Conservation (phyloP, 1,140 invertebrate genomes). For the Drosophila kohkoa region DNA sequence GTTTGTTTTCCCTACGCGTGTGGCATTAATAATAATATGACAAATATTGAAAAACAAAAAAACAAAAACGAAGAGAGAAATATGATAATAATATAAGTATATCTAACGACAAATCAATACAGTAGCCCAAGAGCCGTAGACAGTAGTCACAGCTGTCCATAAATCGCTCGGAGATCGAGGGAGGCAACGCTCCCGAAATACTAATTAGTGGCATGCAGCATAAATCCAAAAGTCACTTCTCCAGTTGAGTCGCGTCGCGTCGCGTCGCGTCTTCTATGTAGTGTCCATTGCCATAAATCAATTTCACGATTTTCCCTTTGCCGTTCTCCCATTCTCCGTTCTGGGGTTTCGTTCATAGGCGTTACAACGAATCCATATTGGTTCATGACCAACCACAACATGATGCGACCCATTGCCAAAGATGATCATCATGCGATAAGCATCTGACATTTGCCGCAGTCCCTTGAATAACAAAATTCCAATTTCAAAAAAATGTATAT, state of each 20-base stretch:
- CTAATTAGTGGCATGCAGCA: conserved; percentile 39
- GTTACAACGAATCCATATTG: conserved; percentile 46
- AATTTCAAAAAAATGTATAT: not conserved
- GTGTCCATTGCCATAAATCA: conserved; percentile 29
- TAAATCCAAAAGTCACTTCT: conserved; percentile 9
- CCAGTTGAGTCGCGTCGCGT: not conserved
- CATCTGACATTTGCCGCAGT: conserved; percentile 26
- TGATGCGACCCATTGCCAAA: conserved; percentile 15
- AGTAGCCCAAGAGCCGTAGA: conserved; percentile 51
- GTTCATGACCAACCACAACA: conserved; percentile 9
- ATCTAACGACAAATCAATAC: conserved; percentile 25
- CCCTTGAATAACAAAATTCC: conserved; percentile 18
- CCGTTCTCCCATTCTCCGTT: not conserved
- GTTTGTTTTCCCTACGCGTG: conserved; percentile 41
- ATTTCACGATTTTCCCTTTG: conserved; percentile 4
- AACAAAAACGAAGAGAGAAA: not conserved
- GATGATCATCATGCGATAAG: conserved; percentile 14
- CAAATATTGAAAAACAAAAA: not conserved
- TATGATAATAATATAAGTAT: not conserved
- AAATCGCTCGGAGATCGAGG: conserved; percentile 57
- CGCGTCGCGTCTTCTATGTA: too few relatives aligned
- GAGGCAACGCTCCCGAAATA: conserved; percentile 45
- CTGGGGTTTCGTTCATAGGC: conserved; percentile 30
- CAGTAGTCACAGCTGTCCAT: conserved; percentile 66
- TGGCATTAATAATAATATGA: conserved; percentile 46